Evolutionary conservation across 2,888 invertebrate species (phyloP), one percentile per base, ranked within the genome.

Genomic region (Diplazon laetatorius): DNA sequence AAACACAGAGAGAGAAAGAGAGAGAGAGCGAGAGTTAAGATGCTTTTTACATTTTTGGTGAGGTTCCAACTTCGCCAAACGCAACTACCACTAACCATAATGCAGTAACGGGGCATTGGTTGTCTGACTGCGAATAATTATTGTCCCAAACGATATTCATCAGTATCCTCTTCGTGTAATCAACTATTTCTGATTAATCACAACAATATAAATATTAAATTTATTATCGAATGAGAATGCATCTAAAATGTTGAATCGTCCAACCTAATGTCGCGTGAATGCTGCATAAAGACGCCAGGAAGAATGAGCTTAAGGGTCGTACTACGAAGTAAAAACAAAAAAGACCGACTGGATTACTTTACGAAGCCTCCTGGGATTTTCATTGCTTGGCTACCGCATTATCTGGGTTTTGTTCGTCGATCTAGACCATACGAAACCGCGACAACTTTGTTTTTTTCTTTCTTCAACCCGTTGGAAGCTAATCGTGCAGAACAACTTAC

Each of bases 401-500:
- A 39, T 50, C 48, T 37, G 37, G 48, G 12, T 65, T 48, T 35
- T 50, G 50, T 50, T 50, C 46, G 50, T 50, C 48, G 65, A 37
- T 37, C 37, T 65, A 37, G 55, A 55, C 62, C 44, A 62, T 55
- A 35, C 55, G 62, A 10, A 18, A 30, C 25, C 65, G 37, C 37
- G 65, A 65, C 65, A 50, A 65, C 22, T 35, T 37, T 60, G 48
- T 65, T 35, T n/a, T n/a, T n/a, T n/a, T n/a, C n/a, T n/a, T n/a
- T n/a, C n/a, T n/a, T n/a, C n/a, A n/a, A n/a, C n/a, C 35, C 37
- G 20, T 18, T 37, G 37, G 10, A 65, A 65, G 65, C 65, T 65
- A 65, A 65, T 65, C 65, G 65, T 48, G 65, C 65, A 37, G 65
- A 50, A 65, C 65, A 65, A 65, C 65, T 30, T 48, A 65, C 65